Evolutionary conservation across 2,113 vertebrate species (phyloP).

Genomic region (Meleagris gallopavo): DNA sequence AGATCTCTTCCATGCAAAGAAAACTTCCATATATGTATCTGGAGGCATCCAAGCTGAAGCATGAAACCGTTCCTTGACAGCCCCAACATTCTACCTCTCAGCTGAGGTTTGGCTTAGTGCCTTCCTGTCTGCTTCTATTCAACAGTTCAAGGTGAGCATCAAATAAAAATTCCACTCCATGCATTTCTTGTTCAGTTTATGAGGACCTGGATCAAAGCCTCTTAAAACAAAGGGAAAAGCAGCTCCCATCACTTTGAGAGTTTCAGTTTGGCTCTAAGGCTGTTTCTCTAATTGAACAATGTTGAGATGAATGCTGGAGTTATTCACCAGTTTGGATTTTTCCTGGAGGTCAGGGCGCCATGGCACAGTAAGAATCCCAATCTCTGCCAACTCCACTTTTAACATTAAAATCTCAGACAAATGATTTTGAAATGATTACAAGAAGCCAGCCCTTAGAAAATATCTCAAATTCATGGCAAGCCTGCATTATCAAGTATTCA

Average conservation of each 20-base stretch:
- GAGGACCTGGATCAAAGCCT: neutral
- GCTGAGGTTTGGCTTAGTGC: neutral
- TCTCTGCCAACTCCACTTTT: neutral
- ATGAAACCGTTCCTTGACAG: neutral
- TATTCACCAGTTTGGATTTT: neutral
- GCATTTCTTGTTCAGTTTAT: neutral
- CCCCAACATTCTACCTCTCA: neutral
- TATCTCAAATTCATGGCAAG: neutral
- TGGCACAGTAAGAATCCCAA: neutral
- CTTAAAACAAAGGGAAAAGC: neutral
- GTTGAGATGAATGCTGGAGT: neutral
- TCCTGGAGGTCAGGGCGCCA: neutral
- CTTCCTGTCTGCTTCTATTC: neutral
- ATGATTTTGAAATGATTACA: neutral
- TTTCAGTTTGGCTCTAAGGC: neutral
- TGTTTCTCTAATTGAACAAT: neutral
- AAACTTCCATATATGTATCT: rapidly evolving
- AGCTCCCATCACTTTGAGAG: neutral
- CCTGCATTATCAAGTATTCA: neutral
- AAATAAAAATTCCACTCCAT: neutral
- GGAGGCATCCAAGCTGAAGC: neutral
- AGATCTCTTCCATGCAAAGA: neutral
- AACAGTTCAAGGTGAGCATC: neutral
- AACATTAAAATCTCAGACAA: neutral
- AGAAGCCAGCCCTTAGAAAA: neutral